Percentiles rank a stretch among this genome's conserved stretches.
Evolutionary conservation across 2,797 vertebrate genomes (phyloP).

Genomic region (Poeciliopsis presidionis): DNA sequence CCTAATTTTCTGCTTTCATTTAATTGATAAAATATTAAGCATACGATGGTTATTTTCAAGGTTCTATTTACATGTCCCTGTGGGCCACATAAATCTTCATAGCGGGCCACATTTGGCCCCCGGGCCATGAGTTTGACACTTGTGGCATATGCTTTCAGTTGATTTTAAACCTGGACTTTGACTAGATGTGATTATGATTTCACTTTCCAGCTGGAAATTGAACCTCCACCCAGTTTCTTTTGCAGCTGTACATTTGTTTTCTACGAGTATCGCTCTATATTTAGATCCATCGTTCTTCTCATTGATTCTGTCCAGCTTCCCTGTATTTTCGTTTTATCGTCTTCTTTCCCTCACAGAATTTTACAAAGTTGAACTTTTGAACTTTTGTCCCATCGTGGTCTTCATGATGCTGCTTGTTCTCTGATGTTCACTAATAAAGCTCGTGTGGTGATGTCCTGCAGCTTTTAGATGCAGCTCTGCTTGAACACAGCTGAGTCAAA

Average conservation of each 20-base stretch:
- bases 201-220: background rate
- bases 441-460: background rate
- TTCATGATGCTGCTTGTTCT: background rate
- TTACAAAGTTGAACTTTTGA: background rate
- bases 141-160: background rate
- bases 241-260: background rate
- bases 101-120: too few relatives aligned
- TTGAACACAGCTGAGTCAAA: background rate
- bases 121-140: too few relatives aligned
- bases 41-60: too few relatives aligned
- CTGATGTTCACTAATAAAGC: background rate
- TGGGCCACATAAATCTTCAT: too few relatives aligned
- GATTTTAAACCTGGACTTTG: background rate
- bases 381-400: too few relatives aligned
- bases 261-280: background rate
- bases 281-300: background rate
- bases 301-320: background rate
- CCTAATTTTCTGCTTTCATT: too few relatives aligned
- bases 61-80: too few relatives aligned
- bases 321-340: background rate
- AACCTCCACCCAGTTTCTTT: background rate
- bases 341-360: background rate
- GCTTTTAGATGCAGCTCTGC: background rate
- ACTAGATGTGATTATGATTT: background rate
- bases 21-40: too few relatives aligned